Evolutionary conservation across 2,113 vertebrate genomes (phyloP), one percentile per base, ranked within the genome.

Genomic region (Malurus melanocephalus): DNA sequence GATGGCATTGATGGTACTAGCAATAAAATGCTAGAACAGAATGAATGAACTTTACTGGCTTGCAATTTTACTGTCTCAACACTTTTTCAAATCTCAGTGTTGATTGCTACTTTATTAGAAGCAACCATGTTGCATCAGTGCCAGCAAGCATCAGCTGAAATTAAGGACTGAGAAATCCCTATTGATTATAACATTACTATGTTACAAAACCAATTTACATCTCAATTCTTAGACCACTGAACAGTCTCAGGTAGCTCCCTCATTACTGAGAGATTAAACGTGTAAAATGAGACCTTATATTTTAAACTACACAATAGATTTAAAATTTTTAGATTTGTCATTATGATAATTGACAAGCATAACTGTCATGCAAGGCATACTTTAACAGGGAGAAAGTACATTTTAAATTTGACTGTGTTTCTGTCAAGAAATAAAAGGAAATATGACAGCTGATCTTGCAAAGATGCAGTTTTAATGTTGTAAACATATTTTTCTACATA

Each of bases 131-230:
- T 80, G 65, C 69, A 43, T 83, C 67, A 66, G 23, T 83, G 33
- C 67, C 69, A 89, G 45, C 20, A 78, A 74, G 12, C 59, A 78
- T 80, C 64, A 72, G 51, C 19, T 94, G 79, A 89, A 94, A 84
- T 84, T 87, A 95, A 89, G 48, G 51, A 67, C 60, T 86, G 80
- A 66, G 69, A 96, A 95, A 93, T 92, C 65, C 42, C 17, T 81
- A 89, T 85, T 88, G 93, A 97, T 96, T 95, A 88, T 87, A 83
- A 81, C n/a, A 89, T 91, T 72, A 43, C 61, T 56, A 17, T 24
- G 4, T 72, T 86, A 83, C 57, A 93, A 88, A 95, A 46, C 16
- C 67, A 67, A 93, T 85, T 82, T 92, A 49, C 40, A 23, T 67
- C 61, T 87, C 26, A 80, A 61, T 59, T 92, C 51, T 52, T 60